Evolutionary conservation across 2,888 invertebrate species (phyloP), one percentile per base, ranked within the genome.

Genomic region (Chymomyza procnemis): DNA sequence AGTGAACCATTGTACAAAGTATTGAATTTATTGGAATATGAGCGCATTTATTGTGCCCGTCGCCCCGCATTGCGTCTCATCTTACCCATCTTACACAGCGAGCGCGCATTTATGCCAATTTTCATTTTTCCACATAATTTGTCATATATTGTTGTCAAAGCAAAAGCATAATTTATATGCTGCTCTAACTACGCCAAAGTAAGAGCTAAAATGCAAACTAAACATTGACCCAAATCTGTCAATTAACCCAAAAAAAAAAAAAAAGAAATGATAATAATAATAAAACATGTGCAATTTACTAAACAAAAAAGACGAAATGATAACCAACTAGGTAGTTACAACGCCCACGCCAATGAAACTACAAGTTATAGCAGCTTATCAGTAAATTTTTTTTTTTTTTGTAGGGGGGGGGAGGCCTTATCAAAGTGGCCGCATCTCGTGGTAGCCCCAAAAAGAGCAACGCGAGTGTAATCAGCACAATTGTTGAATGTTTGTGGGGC

Each of bases 171-270:
- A 41, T 26, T 16, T 21, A 61, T 18, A 61, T 16, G 47, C 14
- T 14, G n/a, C n/a, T n/a, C n/a, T n/a, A n/a, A n/a, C n/a, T 18
- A 47, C 50, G n/a, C 22, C 19, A 57, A 59, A 56, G 64, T 22
- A 64, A 61, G 22, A 54, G 14, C 54, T 54, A 66, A 81, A 79
- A 74, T 81, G 77, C 77, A 74, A 76, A 77, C 85, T 76, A 85
- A 81, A 79, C 83, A 80, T 80, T 82, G 83, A 85, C 81, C 82
- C 70, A 78, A 80, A 80, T 81, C 73, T 75, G 80, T 74, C 83
- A 78, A 80, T 85, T 82, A 78, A 80, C 80, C 85, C 64, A 78
- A 50, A 57, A 58, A 41, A 59, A 59, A n/a, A n/a, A n/a, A n/a
- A n/a, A n/a, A n/a, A n/a, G n/a, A n/a, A n/a, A n/a, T n/a, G n/a